Conservation (phyloP, 1,140 invertebrate species). For the Chironomus tepperi region DNA sequence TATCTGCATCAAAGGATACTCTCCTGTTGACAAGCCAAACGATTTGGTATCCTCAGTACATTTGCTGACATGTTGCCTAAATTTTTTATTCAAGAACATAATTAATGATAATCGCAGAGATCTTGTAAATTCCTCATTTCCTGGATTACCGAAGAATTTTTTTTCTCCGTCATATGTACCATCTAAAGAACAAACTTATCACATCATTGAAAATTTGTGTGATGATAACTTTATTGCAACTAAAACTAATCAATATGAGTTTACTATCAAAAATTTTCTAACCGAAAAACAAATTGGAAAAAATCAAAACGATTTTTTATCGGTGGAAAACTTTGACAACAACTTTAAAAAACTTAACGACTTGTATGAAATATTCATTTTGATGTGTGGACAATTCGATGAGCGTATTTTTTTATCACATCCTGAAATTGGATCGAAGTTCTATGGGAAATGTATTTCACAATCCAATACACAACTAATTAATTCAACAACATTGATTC, state of each 20-base stretch:
- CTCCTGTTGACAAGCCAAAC: slow-evolving; percentile 69
- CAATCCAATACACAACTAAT: background rate
- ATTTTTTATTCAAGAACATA: slow-evolving; percentile 83
- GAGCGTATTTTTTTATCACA: slow-evolving; percentile 80
- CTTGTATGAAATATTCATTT: slow-evolving; percentile 82
- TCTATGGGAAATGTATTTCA: background rate
- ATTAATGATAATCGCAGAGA: slow-evolving; percentile 71
- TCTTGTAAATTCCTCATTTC: slow-evolving; percentile 75
- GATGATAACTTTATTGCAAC: slow-evolving; percentile 81
- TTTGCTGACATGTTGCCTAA: slow-evolving; percentile 79
- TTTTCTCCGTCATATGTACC: slow-evolving; percentile 53
- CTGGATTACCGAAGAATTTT: slow-evolving; percentile 66
- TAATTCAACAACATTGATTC: slow-evolving; percentile 43
- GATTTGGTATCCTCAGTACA: slow-evolving; percentile 94
- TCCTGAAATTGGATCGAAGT: slow-evolving; percentile 21
- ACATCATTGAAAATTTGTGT: slow-evolving; percentile 78
- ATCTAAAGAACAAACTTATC: slow-evolving; percentile 56
- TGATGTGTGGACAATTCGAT: slow-evolving; percentile 91
- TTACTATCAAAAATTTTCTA: slow-evolving; percentile 70
- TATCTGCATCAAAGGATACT: slow-evolving; percentile 80
- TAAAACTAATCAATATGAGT: slow-evolving; percentile 82
- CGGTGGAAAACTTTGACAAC: slow-evolving; percentile 61
- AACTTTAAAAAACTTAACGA: slow-evolving; percentile 80
- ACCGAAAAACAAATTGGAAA: slow-evolving; percentile 64
- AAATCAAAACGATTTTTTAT: slow-evolving; percentile 56